These are phyloP conservation scores for Pachyramphus minor DNA, from an alignment of 2,113 vertebrate genomes.

Conservation along the genomic window DNA sequence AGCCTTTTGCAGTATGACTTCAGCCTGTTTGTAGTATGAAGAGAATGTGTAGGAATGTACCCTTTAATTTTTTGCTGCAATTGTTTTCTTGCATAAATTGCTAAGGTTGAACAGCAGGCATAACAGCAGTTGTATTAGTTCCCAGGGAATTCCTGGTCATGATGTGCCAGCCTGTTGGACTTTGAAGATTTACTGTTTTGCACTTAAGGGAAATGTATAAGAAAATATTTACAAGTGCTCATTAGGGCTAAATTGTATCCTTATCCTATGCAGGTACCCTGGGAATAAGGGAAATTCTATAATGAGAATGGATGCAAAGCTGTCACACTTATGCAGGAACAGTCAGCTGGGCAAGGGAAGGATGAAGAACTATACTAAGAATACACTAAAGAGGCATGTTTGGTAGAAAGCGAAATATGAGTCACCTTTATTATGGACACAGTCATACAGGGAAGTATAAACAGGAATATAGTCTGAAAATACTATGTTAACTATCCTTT, in stretches of 20 bases:
- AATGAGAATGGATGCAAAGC: slow-evolving; percentile 23
- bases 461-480: not conserved
- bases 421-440: not conserved
- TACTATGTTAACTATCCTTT: not conserved
- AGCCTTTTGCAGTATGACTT: not conserved
- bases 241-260: slow-evolving; percentile 42
- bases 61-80: not conserved
- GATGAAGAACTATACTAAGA: not conserved
- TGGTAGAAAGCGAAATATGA: not conserved
- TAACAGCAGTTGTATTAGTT: not conserved
- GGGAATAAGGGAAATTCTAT: slow-evolving; percentile 1
- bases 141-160: slow-evolving; percentile 36
- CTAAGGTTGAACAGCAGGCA: slow-evolving; percentile 13
- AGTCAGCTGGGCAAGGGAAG: not conserved
- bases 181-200: slow-evolving; percentile 30
- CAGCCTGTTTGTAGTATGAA: not conserved
- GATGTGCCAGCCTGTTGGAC: not conserved
- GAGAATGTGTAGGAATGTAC: not conserved
- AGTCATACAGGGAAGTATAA: not conserved
- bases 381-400: not conserved
- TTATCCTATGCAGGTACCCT: not conserved
- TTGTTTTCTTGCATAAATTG: not conserved
- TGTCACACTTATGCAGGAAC: not conserved
- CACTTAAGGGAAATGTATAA: slow-evolving; percentile 5
- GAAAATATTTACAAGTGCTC: slow-evolving; percentile 50